Base-by-base conservation (phyloP, 2,113 vertebrate species). In the Syngnathus typhle region DNA sequence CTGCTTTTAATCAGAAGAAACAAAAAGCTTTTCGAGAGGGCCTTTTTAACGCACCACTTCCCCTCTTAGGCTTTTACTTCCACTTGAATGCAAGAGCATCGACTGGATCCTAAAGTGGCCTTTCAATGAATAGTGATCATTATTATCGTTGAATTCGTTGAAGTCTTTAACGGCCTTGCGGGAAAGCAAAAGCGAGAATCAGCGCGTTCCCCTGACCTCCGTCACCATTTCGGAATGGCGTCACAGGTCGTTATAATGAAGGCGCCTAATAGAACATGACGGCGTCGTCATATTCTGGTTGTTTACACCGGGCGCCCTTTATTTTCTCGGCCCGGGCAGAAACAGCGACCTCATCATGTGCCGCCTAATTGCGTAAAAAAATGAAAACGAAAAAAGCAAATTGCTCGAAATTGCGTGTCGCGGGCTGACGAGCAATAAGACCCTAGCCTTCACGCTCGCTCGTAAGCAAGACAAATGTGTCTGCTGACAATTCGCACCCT, bases 371-470 rank as follows among this genome's bases (percentile, higher is more conserved):
- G 82, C 70, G 71, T 86, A 79, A 80, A n/a, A 21, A 54, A 80
- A 85, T 79, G 82, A 81, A 83, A 82, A 82, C 74, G 71, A 82
- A 82, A 80, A 84, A 84, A 83, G 71, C 79, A 87, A 88, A 87
- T 86, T 82, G 83, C 87, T 88, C 85, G 77, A 89, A 89, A 88
- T 87, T 87, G 88, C 83, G 83, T 88, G 86, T 89, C 85, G 82
- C 76, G 79, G 77, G 82, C 75, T 73, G 84, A 70, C 9, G 69
- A 69, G 79, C 82, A 78, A 76, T 73, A 70, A 76, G 75, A 78
- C 76, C 56, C 5, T 65, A 39, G 70, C 74, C 51, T 76, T 73
- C 46, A 67, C 74, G 74, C 47, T 60, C 70, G 59, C 49, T 74
- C 73, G 68, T 76, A 77, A 86, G 86, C 71, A 82, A 79, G 85